These are phyloP conservation scores for Myoxocephalus aenaeus DNA, from an alignment of 2,797 vertebrate species.

Conservation along the genomic window DNA sequence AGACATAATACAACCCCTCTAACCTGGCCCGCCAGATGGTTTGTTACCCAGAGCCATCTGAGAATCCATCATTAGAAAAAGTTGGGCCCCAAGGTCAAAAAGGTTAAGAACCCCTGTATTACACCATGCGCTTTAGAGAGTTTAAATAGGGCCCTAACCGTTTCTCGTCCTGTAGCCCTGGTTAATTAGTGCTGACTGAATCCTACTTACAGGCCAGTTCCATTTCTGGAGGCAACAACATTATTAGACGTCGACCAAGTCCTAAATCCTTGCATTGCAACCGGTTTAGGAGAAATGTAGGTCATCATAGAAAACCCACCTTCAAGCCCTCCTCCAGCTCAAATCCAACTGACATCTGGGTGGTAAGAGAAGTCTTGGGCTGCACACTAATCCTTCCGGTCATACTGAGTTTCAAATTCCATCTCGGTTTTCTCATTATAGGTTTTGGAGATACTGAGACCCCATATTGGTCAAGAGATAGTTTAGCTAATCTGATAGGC, in stretches of 20 bases:
- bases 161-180: slow-evolving; percentile 34
- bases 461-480: slow-evolving; percentile 83
- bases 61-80: not conserved
- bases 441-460: slow-evolving; percentile 81
- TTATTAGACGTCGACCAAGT: slow-evolving; percentile 62
- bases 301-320: slow-evolving; percentile 74
- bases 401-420: slow-evolving; percentile 85
- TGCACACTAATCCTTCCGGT: slow-evolving; percentile 81
- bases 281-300: slow-evolving; percentile 80
- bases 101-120: too few relatives aligned
- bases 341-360: slow-evolving; percentile 78
- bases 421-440: slow-evolving; percentile 85
- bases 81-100: too few relatives aligned
- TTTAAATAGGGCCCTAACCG: not conserved
- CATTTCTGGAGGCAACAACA: slow-evolving; percentile 63
- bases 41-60: not conserved
- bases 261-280: slow-evolving; percentile 67
- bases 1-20: not conserved
- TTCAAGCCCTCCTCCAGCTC: slow-evolving; percentile 64
- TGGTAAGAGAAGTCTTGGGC: slow-evolving; percentile 76
- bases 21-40: not conserved
- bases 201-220: slow-evolving; percentile 43
- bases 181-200: slow-evolving; percentile 54
- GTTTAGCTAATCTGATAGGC: slow-evolving; percentile 81
- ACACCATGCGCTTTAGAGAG: not conserved